These are phyloP conservation scores for Hypothenemus hampei DNA, from an alignment of 1,140 invertebrate genomes.

Conservation along the genomic window DNA sequence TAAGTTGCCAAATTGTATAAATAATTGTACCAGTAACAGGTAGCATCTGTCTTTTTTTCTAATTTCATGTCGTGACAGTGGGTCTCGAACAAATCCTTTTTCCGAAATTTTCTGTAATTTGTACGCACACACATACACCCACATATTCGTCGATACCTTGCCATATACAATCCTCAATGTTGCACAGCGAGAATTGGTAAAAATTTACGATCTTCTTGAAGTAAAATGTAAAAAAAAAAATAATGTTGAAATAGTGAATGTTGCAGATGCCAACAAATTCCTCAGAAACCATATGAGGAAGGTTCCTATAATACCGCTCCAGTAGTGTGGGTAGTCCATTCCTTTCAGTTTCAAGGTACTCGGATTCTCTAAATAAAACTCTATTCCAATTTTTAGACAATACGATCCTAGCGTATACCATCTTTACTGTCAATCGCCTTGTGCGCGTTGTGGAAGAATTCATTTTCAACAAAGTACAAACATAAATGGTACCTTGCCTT, in stretches of 20 bases:
- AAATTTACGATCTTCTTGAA: constrained; percentile 1
- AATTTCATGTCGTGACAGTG: too few species aligned
- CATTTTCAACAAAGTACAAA: constrained; percentile 27
- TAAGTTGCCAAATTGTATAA: too few species aligned
- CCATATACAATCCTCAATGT: background rate
- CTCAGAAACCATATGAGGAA: constrained; percentile 22
- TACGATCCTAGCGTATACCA: constrained; percentile 20
- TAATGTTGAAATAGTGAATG: constrained; percentile 24
- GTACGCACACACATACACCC: background rate
- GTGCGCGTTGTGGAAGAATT: constrained; percentile 16
- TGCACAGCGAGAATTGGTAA: constrained; percentile 22
- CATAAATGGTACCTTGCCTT: constrained; percentile 8
- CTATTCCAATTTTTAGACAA: constrained; percentile 7
- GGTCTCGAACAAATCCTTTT: too few species aligned
- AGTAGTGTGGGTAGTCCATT: constrained; percentile 2
- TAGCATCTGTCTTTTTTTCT: too few species aligned
- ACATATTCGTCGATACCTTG: background rate
- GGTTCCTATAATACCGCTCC: background rate
- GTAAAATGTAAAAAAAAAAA: too few species aligned
- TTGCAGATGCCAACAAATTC: constrained; percentile 19
- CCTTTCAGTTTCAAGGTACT: background rate
- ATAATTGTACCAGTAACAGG: too few species aligned
- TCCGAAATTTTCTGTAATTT: constrained; percentile 9
- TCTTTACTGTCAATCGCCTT: constrained; percentile 25
- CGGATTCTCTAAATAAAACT: background rate